Evolutionary conservation across 2,113 vertebrate genomes (phyloP).

Genomic region (Bostrychus sinensis): DNA sequence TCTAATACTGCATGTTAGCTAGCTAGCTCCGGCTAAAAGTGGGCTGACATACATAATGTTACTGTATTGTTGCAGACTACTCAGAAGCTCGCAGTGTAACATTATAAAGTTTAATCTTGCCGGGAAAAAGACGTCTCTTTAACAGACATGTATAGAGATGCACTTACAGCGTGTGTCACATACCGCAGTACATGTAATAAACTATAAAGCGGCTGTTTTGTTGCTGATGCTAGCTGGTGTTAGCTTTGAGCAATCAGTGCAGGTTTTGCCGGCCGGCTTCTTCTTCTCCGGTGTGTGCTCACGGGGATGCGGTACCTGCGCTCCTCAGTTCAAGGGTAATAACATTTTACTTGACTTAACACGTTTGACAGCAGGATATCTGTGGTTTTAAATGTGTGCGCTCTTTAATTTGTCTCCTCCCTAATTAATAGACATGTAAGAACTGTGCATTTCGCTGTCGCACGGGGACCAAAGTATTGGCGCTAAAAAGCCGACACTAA

Average conservation of each 20-base stretch:
- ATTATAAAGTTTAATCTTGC: constrained; percentile 6
- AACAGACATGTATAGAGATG: not conserved
- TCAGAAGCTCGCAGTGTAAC: constrained; percentile 5
- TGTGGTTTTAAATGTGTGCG: not conserved
- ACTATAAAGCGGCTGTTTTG: constrained; percentile 32
- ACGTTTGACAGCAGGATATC: not conserved
- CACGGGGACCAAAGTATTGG: too few relatives aligned
- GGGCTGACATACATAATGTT: constrained; percentile 44
- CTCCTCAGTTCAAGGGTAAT: not conserved
- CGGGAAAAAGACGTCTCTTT: not conserved
- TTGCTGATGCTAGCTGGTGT: constrained; percentile 44
- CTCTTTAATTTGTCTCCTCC: not conserved
- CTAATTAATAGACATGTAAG: not conserved
- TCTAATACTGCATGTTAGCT: constrained; percentile 54
- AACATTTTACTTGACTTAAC: not conserved
- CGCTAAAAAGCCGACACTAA: not conserved
- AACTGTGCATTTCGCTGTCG: constrained; percentile 4
- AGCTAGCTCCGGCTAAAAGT: constrained; percentile 58
- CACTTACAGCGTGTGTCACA: not conserved
- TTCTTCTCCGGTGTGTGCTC: not conserved
- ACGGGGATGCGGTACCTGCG: not conserved
- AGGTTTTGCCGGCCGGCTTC: constrained; percentile 55
- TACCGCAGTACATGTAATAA: constrained; percentile 32
- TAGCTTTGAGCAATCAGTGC: constrained; percentile 49
- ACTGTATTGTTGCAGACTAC: constrained; percentile 20